Conservation (phyloP, 2,797 vertebrate species). For the Oryzias sinensis region DNA sequence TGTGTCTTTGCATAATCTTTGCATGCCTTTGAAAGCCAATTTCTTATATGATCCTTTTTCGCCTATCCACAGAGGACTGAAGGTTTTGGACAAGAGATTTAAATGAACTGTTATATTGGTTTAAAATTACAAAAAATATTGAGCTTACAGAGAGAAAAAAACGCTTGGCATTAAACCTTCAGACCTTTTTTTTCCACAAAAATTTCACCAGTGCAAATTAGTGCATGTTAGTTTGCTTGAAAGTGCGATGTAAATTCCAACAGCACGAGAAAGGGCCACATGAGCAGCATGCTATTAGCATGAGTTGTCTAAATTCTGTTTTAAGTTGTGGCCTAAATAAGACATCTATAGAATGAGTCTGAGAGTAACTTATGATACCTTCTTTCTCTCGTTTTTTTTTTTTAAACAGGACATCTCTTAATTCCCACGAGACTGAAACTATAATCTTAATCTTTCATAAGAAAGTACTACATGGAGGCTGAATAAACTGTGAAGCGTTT, state of each 20-base stretch:
- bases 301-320: constrained; percentile 44
- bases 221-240: constrained; percentile 19
- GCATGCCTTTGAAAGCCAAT: constrained; percentile 52
- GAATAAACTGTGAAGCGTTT: constrained; percentile 68
- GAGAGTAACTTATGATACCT: constrained; percentile 64
- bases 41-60: constrained; percentile 15
- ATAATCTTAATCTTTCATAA: constrained; percentile 58
- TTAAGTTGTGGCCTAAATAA: constrained; percentile 6
- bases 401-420: constrained; percentile 79
- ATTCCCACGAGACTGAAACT: constrained; percentile 68
- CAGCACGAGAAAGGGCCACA: constrained; percentile 45
- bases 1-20: constrained; percentile 3
- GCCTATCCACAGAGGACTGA: constrained; percentile 27
- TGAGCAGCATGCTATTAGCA: constrained; percentile 65
- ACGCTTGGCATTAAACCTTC: constrained; percentile 23
- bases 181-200: constrained; percentile 24
- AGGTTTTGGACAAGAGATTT: constrained; percentile 38
- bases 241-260: constrained; percentile 5
- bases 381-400: constrained; percentile 67
- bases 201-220: constrained; percentile 79
- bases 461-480: constrained; percentile 47
- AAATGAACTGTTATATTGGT: neutral
- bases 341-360: constrained; percentile 29
- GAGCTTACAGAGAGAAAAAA: neutral
- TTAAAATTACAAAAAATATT: too few relatives aligned